Base-by-base conservation (phyloP, 2,888 invertebrate species). In the Thymelicus sylvestris region DNA sequence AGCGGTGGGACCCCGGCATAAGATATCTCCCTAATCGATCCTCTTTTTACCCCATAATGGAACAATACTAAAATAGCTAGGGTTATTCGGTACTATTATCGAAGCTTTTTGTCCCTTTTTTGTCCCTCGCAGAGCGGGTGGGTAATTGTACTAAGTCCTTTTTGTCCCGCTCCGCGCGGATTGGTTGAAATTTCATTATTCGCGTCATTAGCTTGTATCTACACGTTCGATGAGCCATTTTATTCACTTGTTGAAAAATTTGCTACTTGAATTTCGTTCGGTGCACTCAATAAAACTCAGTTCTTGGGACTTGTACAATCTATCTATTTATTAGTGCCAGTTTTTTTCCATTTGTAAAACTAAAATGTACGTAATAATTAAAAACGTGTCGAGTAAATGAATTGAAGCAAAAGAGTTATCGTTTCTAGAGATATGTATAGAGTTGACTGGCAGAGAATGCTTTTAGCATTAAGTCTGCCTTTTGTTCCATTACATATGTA, bases 101-200 rank as follows among this genome's bases (percentile, higher is more conserved):
- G 83, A 85, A 69, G 79, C 79, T 63, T 69, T 69, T 68, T 75
- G 81, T 81, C 85, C 87, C 86, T 86, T 85, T 44, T 88, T 88
- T 87, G 80, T 81, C 85, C 84, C 87, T 83, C 86, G 87, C 88
- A 88, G 91, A 91, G 86, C 85, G 86, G 87, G 87, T 87, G 88
- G 89, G 87, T 88, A 89, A 91, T 92, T 91, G 91, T 84, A 84
- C 85, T 83, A 86, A 87, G 86, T 86, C 86, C 86, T 89, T 90
- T 90, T 89, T 86, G 86, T 82, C 79, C 77, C 75, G 81, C 81
- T 81, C 73, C 65, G 74, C 74, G 82, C 71, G 73, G 76, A 66
- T 73, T 70, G 65, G 74, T 61, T 63, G 67, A 75, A 73, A 87
- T 86, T 85, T 85, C 79, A 86, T 87, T 88, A 84, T 79, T 81